These are phyloP conservation scores for Meteorus colon DNA, from an alignment of 2,888 invertebrate species.

Conservation along the genomic window DNA sequence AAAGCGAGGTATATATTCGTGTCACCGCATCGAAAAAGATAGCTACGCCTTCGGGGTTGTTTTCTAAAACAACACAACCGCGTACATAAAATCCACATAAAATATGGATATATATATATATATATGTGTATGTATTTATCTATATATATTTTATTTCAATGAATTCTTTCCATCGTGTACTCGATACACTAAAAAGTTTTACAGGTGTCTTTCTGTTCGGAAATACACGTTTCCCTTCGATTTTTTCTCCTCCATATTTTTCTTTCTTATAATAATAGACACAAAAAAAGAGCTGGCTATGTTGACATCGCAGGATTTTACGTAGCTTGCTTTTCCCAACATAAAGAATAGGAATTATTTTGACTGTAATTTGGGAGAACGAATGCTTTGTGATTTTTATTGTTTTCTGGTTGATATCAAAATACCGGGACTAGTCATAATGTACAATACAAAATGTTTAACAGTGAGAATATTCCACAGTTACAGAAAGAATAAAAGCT, in stretches of 20 bases:
- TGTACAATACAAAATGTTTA: too few relatives aligned
- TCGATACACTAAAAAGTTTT: conserved; percentile 17
- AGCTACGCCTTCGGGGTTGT: conserved; percentile 44
- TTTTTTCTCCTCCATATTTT: conserved; percentile 23
- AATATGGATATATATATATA: neutral
- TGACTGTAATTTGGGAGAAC: too few relatives aligned
- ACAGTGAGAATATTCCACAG: too few relatives aligned
- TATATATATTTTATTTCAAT: conserved; percentile 26
- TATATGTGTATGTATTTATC: neutral
- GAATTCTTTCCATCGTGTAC: conserved; percentile 27
- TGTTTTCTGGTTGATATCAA: too few relatives aligned
- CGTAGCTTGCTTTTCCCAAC: too few relatives aligned
- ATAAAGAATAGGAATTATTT: too few relatives aligned
- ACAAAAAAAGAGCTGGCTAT: neutral
- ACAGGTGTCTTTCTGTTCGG: conserved; percentile 42
- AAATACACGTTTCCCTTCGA: conserved; percentile 3
- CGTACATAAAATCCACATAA: neutral
- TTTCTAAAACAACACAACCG: conserved; percentile 51
- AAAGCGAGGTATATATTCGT: conserved; percentile 34
- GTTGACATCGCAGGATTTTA: too few relatives aligned
- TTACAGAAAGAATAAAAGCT: too few relatives aligned
- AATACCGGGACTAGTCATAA: too few relatives aligned
- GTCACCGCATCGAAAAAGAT: conserved; percentile 21
- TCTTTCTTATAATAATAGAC: conserved; percentile 39
- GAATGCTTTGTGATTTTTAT: too few relatives aligned